A percentile compares a stretch with the other conserved stretches of the same genome.
Evolutionary conservation across 2,797 vertebrate genomes (phyloP).

Genomic region (Oreochromis mossambicus): DNA sequence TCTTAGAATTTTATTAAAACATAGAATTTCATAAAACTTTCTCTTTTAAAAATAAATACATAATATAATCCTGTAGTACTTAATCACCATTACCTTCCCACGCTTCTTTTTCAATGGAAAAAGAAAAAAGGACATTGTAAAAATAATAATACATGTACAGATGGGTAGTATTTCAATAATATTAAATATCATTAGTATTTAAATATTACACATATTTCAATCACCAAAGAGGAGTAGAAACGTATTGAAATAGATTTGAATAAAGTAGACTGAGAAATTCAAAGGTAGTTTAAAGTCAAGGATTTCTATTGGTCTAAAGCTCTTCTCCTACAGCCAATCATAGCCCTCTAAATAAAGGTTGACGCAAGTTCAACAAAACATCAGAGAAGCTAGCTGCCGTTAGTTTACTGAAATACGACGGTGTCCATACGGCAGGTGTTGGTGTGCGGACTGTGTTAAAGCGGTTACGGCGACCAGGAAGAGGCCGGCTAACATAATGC

Average conservation of each 20-base stretch:
- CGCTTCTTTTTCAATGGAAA: neutral
- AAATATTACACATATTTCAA: neutral
- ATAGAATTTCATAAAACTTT: neutral
- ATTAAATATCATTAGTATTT: neutral
- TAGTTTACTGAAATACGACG: neutral
- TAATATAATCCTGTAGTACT: neutral
- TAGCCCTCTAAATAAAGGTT: neutral
- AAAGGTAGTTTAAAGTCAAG: neutral
- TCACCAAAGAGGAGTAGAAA: neutral
- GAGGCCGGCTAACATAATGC: slow-evolving; percentile 45
- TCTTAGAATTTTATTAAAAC: neutral
- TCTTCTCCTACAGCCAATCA: neutral
- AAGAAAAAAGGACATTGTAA: neutral
- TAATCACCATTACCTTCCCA: neutral
- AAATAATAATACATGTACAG: neutral
- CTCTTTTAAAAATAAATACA: neutral
- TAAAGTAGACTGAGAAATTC: neutral
- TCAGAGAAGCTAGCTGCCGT: neutral
- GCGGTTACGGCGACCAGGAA: neutral
- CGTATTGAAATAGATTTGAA: neutral
- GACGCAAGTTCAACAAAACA: neutral
- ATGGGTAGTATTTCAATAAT: neutral
- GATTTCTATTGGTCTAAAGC: neutral
- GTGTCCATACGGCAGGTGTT: neutral
- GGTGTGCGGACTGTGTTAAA: neutral